Percentiles rank a stretch among this genome's conserved stretches.
Conservation (phyloP, 2,797 vertebrate genomes). For the Sciurus carolinensis region DNA sequence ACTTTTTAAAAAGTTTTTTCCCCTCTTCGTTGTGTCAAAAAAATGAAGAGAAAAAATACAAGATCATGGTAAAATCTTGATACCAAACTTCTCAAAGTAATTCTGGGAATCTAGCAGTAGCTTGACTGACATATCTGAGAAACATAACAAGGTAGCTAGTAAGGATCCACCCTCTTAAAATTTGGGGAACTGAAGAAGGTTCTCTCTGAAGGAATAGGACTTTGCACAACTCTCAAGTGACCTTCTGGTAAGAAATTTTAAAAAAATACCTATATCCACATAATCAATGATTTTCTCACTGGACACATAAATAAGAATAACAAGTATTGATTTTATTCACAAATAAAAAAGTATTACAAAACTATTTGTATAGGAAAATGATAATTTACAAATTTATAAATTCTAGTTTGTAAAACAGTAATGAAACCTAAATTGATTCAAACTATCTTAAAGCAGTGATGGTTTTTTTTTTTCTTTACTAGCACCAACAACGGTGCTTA, state of each 20-base stretch:
- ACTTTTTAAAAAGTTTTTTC: not conserved
- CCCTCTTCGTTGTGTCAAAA: not conserved
- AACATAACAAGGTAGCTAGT: not conserved
- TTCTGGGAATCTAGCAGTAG: not conserved
- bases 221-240: not conserved
- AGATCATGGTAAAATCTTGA: slow-evolving; percentile 1
- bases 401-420: slow-evolving; percentile 83
- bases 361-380: slow-evolving; percentile 82
- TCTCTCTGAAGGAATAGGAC: not conserved
- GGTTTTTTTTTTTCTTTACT: slow-evolving; percentile 67
- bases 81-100: not conserved
- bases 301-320: slow-evolving; percentile 2
- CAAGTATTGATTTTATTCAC: slow-evolving; percentile 88
- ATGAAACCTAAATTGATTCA: slow-evolving; percentile 69
- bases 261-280: not conserved
- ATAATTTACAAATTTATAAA: slow-evolving; percentile 85
- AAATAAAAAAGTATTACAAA: slow-evolving; percentile 89
- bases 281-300: not conserved
- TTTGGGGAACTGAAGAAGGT: not conserved
- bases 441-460: slow-evolving; percentile 54
- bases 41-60: not conserved
- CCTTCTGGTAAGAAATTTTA: not conserved
- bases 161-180: not conserved
- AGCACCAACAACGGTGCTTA: slow-evolving; percentile 82
- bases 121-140: not conserved